phyloP scores from a whole-genome alignment of 2,888 invertebrate genomes.

The Scaptodrosophila latifasciaeformis region DNA sequence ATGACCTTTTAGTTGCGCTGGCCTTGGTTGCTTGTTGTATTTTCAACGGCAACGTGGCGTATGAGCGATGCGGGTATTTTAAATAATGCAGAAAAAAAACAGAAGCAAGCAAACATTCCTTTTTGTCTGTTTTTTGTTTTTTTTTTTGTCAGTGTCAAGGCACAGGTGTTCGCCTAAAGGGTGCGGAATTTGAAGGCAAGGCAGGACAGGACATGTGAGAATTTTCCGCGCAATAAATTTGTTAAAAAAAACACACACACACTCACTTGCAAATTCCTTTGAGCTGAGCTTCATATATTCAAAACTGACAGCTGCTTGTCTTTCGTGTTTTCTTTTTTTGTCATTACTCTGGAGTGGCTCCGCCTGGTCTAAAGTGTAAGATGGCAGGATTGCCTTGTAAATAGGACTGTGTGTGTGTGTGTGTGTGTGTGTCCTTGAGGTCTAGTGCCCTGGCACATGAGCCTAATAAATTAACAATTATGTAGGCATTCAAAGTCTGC shows the following conservation, averaged over 20 bases:
- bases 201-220: no score
- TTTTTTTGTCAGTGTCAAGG: conserved; percentile 8
- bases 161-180: not conserved
- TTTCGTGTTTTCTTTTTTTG: no score
- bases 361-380: no score
- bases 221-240: conserved; percentile 63
- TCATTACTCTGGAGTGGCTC: no score
- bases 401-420: not conserved
- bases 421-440: not conserved
- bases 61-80: conserved; percentile 20
- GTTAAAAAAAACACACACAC: conserved; percentile 31
- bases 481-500: no score
- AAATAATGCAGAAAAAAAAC: conserved; percentile 59
- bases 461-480: conserved; percentile 22
- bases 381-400: conserved; percentile 2
- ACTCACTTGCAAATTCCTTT: not conserved
- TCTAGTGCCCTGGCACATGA: no score
- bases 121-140: no score
- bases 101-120: no score
- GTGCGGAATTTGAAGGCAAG: no score
- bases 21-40: conserved; percentile 21
- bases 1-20: conserved; percentile 24
- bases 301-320: no score
- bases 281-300: no score
- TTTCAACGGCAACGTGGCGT: conserved; percentile 28